Evolutionary conservation across 2,888 invertebrate species (phyloP).

Genomic region (Ischnus inquisitorius): DNA sequence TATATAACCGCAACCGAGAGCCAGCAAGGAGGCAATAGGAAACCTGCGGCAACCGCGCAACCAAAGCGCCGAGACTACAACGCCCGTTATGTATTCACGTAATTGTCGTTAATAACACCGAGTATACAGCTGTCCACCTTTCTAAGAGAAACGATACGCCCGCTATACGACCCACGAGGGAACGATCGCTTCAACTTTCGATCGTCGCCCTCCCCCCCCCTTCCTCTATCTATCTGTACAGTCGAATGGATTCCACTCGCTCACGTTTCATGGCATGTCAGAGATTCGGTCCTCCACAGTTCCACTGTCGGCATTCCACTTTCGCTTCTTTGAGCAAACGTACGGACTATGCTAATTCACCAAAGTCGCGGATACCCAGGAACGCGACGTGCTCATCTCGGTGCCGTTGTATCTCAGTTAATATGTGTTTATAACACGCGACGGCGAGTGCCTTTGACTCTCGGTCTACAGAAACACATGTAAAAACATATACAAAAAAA

Average conservation of each 20-base stretch:
- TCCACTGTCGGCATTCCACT: conserved; percentile 21
- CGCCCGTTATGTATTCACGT: conserved; percentile 65
- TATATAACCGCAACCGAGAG: conserved; percentile 23
- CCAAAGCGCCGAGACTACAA: conserved; percentile 45
- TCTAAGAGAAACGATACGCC: conserved; percentile 61
- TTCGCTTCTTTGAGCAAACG: conserved; percentile 21
- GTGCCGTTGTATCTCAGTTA: background rate
- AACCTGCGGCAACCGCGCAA: conserved; percentile 33
- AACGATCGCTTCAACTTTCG: conserved; percentile 34
- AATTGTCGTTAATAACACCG: conserved; percentile 69
- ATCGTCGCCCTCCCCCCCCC: conserved; percentile 50
- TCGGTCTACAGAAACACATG: background rate
- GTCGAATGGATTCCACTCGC: conserved; percentile 18
- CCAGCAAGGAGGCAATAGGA: conserved; percentile 32
- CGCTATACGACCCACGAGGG: conserved; percentile 50
- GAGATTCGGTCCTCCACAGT: conserved; percentile 3
- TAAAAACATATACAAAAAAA: background rate
- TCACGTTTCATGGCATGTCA: background rate
- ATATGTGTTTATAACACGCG: background rate
- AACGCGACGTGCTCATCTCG: background rate
- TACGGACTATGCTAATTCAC: conserved; percentile 22
- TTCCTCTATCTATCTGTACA: background rate
- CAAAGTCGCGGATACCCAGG: conserved; percentile 1
- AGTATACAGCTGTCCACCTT: conserved; percentile 68
- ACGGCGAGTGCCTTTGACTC: background rate